These are phyloP conservation scores for Mechanitis mazaeus DNA, from an alignment of 2,888 invertebrate species.

Conservation along the genomic window DNA sequence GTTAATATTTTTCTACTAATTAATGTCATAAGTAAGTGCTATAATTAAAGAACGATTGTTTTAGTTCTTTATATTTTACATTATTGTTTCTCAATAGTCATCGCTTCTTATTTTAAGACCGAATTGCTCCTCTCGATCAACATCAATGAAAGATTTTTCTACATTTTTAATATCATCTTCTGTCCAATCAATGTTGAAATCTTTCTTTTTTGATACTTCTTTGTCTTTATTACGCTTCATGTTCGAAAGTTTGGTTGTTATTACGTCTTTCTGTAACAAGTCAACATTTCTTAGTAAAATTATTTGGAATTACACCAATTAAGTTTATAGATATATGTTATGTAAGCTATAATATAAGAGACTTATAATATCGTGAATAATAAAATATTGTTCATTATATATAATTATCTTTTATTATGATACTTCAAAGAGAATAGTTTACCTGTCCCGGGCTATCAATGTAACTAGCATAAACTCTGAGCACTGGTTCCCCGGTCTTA, in stretches of 20 bases:
- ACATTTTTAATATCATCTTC: slow-evolving; percentile 41
- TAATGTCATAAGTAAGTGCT: neutral
- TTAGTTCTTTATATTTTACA: slow-evolving; percentile 20
- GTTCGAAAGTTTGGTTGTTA: slow-evolving; percentile 50
- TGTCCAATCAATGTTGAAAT: slow-evolving; percentile 48
- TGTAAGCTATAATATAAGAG: too few relatives aligned
- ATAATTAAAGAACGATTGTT: neutral
- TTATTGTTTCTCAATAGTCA: slow-evolving; percentile 52
- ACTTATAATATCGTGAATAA: too few relatives aligned
- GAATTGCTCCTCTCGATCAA: slow-evolving; percentile 54
- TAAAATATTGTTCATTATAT: too few relatives aligned
- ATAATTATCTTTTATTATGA: too few relatives aligned
- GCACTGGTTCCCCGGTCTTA: slow-evolving; percentile 66
- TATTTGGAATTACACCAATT: neutral
- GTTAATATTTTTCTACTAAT: neutral
- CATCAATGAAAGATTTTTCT: slow-evolving; percentile 49
- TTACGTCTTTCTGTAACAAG: slow-evolving; percentile 56
- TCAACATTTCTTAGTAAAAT: neutral
- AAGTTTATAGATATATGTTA: neutral
- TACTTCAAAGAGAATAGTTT: slow-evolving; percentile 8
- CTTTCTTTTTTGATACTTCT: slow-evolving; percentile 42
- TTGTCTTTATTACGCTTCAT: slow-evolving; percentile 46
- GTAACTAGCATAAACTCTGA: slow-evolving; percentile 75
- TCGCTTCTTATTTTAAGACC: slow-evolving; percentile 51
- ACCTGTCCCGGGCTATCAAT: slow-evolving; percentile 58